Base-by-base conservation (phyloP, 2,797 vertebrate species). In the Takifugu ocellatus region DNA sequence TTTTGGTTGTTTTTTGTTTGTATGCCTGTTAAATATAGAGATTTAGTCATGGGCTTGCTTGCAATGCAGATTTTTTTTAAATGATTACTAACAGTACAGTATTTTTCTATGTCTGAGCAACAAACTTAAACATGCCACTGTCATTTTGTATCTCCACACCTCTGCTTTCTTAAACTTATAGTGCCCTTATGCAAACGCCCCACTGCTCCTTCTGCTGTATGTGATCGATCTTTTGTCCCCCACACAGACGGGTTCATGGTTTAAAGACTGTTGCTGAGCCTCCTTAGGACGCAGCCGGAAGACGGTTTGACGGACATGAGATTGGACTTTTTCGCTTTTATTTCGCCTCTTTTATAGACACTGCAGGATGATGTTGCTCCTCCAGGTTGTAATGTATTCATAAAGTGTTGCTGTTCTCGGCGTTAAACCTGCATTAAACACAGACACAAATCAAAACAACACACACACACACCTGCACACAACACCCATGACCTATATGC, bases 121-220 rank as follows among this genome's bases (percentile, higher is more conserved):
- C 63, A 61, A 72, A 78, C 77, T 74, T 62, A 72, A 77, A 85
- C 72, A 80, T 57, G 63, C 79, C 79, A 76, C 79, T 83, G 78
- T 83, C 72, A 70, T 81, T 83, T 82, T 87, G 72, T 84, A 84
- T 61, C 60, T 72, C 75, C 71, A 72, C 84, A 75, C 75, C 74
- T 72, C 66, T 76, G 72, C 79, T 83, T 70, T 80, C 70, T 75
- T 80, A 70, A 84, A 76, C 72, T 78, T 54, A 72, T 88, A 87
- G 85, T 89, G 81, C 84, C 78, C 87, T 89, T 88, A 86, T 84
- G 77, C 85, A 86, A 88, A 85, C 79, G 80, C 77, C 77, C 81
- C 82, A 76, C 69, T 82, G 66, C 79, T 55, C 78, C 83, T 88
- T 63, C 71, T 78, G 82, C 81, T 78, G 63, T 70, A 46, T 21